These are phyloP conservation scores for Mythimna impura DNA, from an alignment of 2,888 invertebrate genomes.

Conservation along the genomic window DNA sequence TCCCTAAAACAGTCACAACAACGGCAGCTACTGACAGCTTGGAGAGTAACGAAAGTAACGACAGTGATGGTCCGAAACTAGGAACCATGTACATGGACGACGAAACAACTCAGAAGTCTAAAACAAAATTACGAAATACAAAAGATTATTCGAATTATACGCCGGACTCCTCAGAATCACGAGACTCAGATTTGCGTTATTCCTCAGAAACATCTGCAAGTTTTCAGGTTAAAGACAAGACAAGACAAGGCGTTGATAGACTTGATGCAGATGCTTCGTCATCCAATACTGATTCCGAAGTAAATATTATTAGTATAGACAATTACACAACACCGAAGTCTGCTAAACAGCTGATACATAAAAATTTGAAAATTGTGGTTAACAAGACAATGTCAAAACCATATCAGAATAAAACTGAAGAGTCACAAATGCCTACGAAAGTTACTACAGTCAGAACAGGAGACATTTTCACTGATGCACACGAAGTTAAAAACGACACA, in stretches of 20 bases:
- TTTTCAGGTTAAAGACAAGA: background rate
- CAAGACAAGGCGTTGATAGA: background rate
- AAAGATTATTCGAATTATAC: background rate
- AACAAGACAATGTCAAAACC: background rate
- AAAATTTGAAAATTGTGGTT: background rate
- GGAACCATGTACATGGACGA: background rate
- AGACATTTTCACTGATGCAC: slow-evolving; percentile 7
- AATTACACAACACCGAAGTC: background rate
- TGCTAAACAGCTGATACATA: background rate
- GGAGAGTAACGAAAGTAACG: no score
- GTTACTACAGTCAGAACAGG: slow-evolving; percentile 26
- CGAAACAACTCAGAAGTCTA: background rate
- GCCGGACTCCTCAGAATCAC: background rate
- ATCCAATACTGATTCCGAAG: background rate
- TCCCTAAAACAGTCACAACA: no score
- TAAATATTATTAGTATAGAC: background rate
- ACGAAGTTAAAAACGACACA: slow-evolving; percentile 67
- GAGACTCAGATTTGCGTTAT: no score
- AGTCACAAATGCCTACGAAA: rapidly evolving
- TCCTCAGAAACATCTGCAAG: background rate
- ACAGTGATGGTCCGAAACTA: no score
- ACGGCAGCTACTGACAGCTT: background rate
- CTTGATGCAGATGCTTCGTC: background rate
- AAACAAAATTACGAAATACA: background rate
- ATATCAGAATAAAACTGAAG: background rate